Evolutionary conservation across 1,140 invertebrate species (phyloP), one percentile per base, ranked within the genome.

Genomic region (Fragariocoptes setiger): DNA sequence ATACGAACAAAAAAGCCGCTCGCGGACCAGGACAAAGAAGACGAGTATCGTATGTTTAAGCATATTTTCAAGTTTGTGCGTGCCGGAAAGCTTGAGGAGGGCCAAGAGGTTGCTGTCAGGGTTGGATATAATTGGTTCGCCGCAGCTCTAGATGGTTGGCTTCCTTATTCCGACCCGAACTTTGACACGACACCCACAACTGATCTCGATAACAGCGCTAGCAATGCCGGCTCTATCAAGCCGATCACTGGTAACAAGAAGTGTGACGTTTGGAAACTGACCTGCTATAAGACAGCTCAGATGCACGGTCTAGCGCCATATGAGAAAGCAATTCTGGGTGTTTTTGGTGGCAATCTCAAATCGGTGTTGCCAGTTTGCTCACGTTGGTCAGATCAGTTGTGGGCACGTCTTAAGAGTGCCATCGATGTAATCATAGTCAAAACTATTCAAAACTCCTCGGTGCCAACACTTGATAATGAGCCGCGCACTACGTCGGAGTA

Each of bases 101-200:
- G 57, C 46, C 47, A 86, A 50, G 65, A 73, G 46, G 54, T 85
- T 16, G 82, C 79, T 49, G 65, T 72, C 35, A 71, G 71, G 50
- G 71, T 70, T 52, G 83, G 83, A 1, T 78, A 88, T 56, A 68
- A 71, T 4, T 88, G 82, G 80, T 61, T 76, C 40, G 78, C 78
- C 13, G 78, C 78, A 12, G 70, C 74, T 39, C 56, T 90, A 16
- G 72, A 88, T 57, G 83, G 85, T 2, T 88, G 82, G 78, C 65
- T 69, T n/a, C 61, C 80, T 13, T 67, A 68, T 52, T 72, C 79
- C 51, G 75, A 83, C 62, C 70, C 74, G 16, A 80, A 80, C 56
- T 72, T 67, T 49, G 56, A 62, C 13, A 55, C 54, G 54, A 42
- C 58, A 66, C 57, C 50, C 63, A 43, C 31, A 45, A 52, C 35